Percentiles rank a stretch among this genome's conserved stretches.
These are phyloP conservation scores for Calycopis cecrops DNA, from an alignment of 1,140 invertebrate genomes.

Conservation along the genomic window DNA sequence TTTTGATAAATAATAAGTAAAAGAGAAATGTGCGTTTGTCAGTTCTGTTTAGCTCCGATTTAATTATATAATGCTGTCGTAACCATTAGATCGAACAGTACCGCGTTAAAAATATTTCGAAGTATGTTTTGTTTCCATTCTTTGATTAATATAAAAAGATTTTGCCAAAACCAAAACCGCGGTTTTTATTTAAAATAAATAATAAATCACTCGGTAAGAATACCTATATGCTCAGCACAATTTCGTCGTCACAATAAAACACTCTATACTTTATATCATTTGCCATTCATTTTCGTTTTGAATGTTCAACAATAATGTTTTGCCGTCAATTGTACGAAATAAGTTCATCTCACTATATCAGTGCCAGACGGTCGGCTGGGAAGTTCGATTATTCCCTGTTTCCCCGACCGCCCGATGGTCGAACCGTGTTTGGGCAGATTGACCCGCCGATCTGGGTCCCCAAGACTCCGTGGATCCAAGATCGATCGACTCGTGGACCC, in stretches of 20 bases:
- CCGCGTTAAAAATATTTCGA: no score
- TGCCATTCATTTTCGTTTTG: not conserved
- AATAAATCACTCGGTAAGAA: not conserved
- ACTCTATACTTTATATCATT: not conserved
- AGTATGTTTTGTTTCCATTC: no score
- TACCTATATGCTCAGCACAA: constrained; percentile 8
- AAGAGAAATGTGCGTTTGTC: no score
- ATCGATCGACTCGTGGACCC: no score
- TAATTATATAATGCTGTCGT: no score
- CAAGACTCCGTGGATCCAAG: no score
- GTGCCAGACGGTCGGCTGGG: not conserved
- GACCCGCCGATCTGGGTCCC: not conserved
- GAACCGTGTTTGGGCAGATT: not conserved
- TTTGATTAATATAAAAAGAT: not conserved
- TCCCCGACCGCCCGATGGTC: not conserved
- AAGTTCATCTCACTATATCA: not conserved
- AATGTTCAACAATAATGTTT: constrained; percentile 1
- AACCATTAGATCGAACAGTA: no score
- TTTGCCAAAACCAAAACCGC: constrained; percentile 3
- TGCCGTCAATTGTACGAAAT: not conserved
- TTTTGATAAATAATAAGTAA: no score
- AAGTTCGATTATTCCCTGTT: no score
- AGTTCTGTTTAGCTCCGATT: no score
- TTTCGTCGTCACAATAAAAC: not conserved
- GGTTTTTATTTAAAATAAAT: not conserved